phyloP scores from a whole-genome alignment of 2,113 vertebrate genomes.

The Macquaria ambigua region DNA sequence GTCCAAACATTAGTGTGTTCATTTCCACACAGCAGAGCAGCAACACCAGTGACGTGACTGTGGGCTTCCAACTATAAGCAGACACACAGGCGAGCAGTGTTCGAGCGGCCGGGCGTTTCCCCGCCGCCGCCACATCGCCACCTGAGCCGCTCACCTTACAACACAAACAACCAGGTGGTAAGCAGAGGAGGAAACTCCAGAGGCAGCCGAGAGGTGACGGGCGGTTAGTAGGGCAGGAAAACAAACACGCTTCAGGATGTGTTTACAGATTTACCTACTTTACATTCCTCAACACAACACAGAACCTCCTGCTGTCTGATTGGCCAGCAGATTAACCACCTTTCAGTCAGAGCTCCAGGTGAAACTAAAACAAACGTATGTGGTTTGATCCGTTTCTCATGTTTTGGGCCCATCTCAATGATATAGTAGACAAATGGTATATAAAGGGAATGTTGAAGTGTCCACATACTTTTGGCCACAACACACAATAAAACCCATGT shows the following conservation, averaged over 20 bases:
- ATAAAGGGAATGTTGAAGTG: too few relatives aligned
- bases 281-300: not conserved
- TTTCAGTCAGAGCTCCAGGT: too few relatives aligned
- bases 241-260: not conserved
- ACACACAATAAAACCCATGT: not conserved
- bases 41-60: not conserved
- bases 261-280: not conserved
- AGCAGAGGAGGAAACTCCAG: not conserved
- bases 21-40: too few relatives aligned
- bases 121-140: not conserved
- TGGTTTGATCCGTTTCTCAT: too few relatives aligned
- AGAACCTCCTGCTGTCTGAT: not conserved
- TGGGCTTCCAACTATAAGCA: not conserved
- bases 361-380: too few relatives aligned
- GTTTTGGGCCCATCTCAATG: too few relatives aligned
- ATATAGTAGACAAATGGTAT: too few relatives aligned
- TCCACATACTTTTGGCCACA: not conserved
- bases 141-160: slow-evolving; percentile 25
- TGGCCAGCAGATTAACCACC: not conserved
- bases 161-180: slow-evolving; percentile 23
- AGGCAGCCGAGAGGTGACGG: not conserved
- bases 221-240: not conserved
- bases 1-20: not conserved
- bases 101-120: slow-evolving; percentile 12
- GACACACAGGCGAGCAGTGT: slow-evolving; percentile 23